These are phyloP conservation scores for Geotria australis DNA, from an alignment of 2,797 vertebrate genomes.

Conservation along the genomic window DNA sequence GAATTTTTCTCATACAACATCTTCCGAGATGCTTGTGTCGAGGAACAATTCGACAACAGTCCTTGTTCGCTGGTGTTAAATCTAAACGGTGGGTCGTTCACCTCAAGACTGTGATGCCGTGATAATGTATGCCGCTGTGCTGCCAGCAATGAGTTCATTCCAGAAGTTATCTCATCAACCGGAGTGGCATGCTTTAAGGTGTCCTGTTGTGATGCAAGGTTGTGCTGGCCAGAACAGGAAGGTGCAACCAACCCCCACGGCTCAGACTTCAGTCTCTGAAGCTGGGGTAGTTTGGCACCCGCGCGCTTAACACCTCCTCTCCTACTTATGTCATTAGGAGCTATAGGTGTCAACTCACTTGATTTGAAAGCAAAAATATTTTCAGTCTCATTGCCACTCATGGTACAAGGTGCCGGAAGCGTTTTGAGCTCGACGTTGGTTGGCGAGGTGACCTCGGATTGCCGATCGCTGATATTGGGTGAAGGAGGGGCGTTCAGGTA, in stretches of 20 bases:
- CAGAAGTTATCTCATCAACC: constrained; percentile 20
- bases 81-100: constrained; percentile 20
- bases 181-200: constrained; percentile 10
- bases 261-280: constrained; percentile 18
- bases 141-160: constrained; percentile 9
- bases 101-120: constrained; percentile 29
- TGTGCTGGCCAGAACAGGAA: constrained; percentile 21
- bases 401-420: too few relatives aligned
- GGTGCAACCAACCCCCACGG: constrained; percentile 23
- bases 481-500: constrained; percentile 39
- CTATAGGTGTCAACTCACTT: constrained; percentile 11
- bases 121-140: constrained; percentile 12
- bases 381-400: constrained; percentile 2
- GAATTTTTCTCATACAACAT: constrained; percentile 38
- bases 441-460: too few relatives aligned
- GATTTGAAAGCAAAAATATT: constrained; percentile 15
- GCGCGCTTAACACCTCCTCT: constrained; percentile 7
- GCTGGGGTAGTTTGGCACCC: constrained; percentile 13
- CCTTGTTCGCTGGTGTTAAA: constrained; percentile 16
- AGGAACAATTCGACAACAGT: not conserved
- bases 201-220: constrained; percentile 1
- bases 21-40: constrained; percentile 10
- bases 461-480: constrained; percentile 15
- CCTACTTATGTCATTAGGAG: constrained; percentile 3
- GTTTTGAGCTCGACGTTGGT: too few relatives aligned